Conservation (phyloP, 2,113 vertebrate genomes). For the Lepisosteus oculatus region DNA sequence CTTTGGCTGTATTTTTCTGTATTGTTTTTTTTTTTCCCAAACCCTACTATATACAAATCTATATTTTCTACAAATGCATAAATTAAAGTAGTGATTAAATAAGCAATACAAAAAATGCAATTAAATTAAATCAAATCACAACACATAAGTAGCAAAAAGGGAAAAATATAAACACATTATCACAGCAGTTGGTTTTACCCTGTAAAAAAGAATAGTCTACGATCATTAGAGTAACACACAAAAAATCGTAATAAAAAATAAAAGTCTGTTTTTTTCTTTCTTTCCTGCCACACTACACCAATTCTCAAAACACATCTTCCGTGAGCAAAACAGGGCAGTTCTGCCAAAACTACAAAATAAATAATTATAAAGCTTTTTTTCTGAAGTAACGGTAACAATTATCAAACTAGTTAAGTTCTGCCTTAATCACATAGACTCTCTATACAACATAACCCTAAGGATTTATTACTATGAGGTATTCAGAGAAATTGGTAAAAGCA, state of each 20-base stretch:
- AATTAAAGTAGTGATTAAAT: conserved; percentile 89
- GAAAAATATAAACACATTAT: conserved; percentile 80
- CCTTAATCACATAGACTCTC: conserved; percentile 91
- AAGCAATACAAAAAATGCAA: conserved; percentile 80
- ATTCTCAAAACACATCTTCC: conserved; percentile 73
- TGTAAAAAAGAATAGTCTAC: conserved; percentile 90
- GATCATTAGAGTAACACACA: conserved; percentile 66
- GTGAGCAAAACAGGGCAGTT: conserved; percentile 77
- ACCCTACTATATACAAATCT: conserved; percentile 93
- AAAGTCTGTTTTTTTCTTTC: conserved; percentile 63
- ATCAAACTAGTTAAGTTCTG: conserved; percentile 90
- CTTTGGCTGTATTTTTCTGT: conserved; percentile 67
- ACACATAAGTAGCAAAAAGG: conserved; percentile 78
- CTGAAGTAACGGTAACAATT: conserved; percentile 85
- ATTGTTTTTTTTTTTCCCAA: conserved; percentile 47
- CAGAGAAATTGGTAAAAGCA: conserved; percentile 91
- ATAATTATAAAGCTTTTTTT: conserved; percentile 85
- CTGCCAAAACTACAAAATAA: conserved; percentile 83
- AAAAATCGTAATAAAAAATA: conserved; percentile 69
- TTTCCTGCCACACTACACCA: conserved; percentile 74
- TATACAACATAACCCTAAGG: conserved; percentile 93
- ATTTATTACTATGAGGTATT: conserved; percentile 99
- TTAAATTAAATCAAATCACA: conserved; percentile 87
- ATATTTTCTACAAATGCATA: conserved; percentile 89
- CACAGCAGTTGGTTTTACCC: conserved; percentile 95